Base-by-base conservation (phyloP, 2,888 invertebrate species). In the Machimus rusticus region DNA sequence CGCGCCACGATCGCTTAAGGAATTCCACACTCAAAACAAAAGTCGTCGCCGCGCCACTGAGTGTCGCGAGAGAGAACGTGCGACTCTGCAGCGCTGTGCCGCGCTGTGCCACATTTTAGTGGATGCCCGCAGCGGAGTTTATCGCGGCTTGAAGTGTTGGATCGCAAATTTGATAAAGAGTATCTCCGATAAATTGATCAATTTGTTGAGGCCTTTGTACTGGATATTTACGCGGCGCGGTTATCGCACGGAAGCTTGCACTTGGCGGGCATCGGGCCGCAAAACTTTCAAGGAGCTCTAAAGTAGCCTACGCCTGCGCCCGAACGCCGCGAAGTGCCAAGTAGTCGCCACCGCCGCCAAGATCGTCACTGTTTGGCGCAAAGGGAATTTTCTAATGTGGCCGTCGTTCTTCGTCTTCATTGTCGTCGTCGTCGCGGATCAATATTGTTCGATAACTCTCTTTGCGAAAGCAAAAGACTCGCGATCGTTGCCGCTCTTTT, bases 291-390 rank as follows among this genome's bases (percentile, higher is more conserved):
- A 81, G 51, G 76, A 51, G 81, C 81, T 55, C 14, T 16, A 9
- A 81, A 81, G 81, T 31, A 55, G 55, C 81, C 16, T 55, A 81
- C 81, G 81, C 55, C 23, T 81, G 81, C 81, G 81, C 39, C 51
- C 51, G 19, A n/a, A 8, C 4, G 34, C 34, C 76, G 34, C 34
- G 34, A 81, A 31, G 57, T 57, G 57, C 57, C 28, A 82, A 51
- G 46, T 46, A 34, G 39, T 19, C 55, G 81, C 34, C 81, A 31
- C 31, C 46, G 51, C 28, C 57, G 37, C 1, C 79, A 51, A 51
- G n/a, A 28, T 46, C 81, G 66, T 66, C 51, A 81, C 51, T 81
- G 81, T 46, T 51, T 46, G 55, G 51, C 31, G 46, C 55, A 55
- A 81, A 81, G 34, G 81, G 16, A 81, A 81, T 55, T 81, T 81